Base-by-base conservation (phyloP, 1,140 invertebrate species). In the Nomia melanderi region DNA sequence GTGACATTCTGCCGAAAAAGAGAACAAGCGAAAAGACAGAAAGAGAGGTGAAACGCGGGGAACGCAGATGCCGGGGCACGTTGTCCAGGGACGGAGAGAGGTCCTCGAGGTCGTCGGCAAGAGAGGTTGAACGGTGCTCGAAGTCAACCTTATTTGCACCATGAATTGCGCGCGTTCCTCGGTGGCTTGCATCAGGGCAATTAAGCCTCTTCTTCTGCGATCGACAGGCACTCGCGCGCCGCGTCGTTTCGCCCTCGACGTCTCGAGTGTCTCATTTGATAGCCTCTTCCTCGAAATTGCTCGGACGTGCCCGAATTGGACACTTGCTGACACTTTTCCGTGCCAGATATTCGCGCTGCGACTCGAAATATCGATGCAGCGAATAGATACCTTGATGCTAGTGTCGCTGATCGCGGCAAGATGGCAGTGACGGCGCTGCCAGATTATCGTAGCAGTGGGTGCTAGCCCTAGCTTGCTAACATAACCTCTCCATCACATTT, bases 101-200 rank as follows among this genome's bases (percentile, higher is more conserved):
- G 79, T 80, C 54, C 77, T 82, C 71, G 81, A 79, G 77, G 47
- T 78, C 53, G 53, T 79, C 60, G 62, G 29, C 47, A 69, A 62
- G 70, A 64, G 65, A 64, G 70, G 74, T 67, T 75, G 80, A 82
- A 83, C 70, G 80, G 29, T 39, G 60, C 80, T 83, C 74, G 75
- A 83, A 79, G 80, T 67, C 64, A 74, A 70, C 27, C 70, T 78
- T 83, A 79, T 83, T 83, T 78, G 57, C 75, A 66, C 76, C 31
- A 66, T 33, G 50, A 33, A n/a, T n/a, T n/a, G n/a, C n/a, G 57
- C 17, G 57, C 65, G 63, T 73, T 69, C 31, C 79, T 50, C 78
- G n/a, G 41, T 66, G 54, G 65, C 31, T 31, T 54, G 65, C 65
- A 53, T 54, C 44, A 5, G n/a, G 66, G 70, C 81, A 83, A 83